Evolutionary conservation across 2,888 invertebrate genomes (phyloP).

Genomic region (Idaea straminata): DNA sequence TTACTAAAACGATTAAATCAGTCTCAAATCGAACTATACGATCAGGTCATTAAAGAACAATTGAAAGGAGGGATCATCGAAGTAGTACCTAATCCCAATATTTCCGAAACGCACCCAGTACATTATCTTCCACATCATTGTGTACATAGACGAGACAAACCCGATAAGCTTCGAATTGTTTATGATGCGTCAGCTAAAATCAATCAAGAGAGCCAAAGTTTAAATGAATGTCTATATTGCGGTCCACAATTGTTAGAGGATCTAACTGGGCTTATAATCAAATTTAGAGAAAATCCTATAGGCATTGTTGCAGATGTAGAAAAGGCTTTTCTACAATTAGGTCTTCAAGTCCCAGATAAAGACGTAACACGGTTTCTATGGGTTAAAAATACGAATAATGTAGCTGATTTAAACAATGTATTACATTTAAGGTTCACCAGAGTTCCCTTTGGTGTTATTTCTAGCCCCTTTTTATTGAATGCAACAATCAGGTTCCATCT

Average conservation of each 20-base stretch:
- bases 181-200: constrained; percentile 27
- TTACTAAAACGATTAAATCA: constrained; percentile 14
- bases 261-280: constrained; percentile 25
- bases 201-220: constrained; percentile 18
- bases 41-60: constrained; percentile 4
- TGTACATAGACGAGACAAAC: background rate
- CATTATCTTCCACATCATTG: constrained; percentile 27
- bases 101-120: constrained; percentile 1
- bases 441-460: constrained; percentile 21
- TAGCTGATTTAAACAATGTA: constrained; percentile 12
- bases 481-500: constrained; percentile 17
- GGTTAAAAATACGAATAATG: constrained; percentile 17
- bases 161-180: constrained; percentile 21
- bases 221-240: constrained; percentile 30
- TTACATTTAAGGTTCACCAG: constrained; percentile 18
- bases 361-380: constrained; percentile 32
- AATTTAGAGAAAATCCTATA: constrained; percentile 25
- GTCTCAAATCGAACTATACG: constrained; percentile 2
- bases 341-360: constrained; percentile 22
- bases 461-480: constrained; percentile 21
- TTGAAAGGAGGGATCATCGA: constrained; percentile 1
- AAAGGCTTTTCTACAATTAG: constrained; percentile 32
- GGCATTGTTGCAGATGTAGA: constrained; percentile 32
- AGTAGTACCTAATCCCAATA: background rate
- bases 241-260: constrained; percentile 32